Percentiles rank a stretch among this genome's conserved stretches.
Evolutionary conservation across 2,888 invertebrate species (phyloP).

Genomic region (Caenorhabditis uteleia): DNA sequence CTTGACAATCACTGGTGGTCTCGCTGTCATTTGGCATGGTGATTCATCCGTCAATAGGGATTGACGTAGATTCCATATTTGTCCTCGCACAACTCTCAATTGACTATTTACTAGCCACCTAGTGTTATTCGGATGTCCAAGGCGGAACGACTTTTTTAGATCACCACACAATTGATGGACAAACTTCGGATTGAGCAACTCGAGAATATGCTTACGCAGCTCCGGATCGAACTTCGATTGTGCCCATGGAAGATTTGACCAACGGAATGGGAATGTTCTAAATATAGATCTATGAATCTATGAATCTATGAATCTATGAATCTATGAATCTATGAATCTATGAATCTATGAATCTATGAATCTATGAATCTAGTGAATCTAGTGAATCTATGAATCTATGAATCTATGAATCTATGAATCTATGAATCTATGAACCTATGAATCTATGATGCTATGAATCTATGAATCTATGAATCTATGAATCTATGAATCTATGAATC

Average conservation of each 20-base stretch:
- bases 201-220: constrained; percentile 46
- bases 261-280: constrained; percentile 60
- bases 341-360: too few species aligned
- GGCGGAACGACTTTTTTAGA: constrained; percentile 78
- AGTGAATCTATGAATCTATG: too few species aligned
- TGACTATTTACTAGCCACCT: constrained; percentile 54
- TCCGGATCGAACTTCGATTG: constrained; percentile 50
- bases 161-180: constrained; percentile 56
- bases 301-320: too few species aligned
- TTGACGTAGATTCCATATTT: constrained; percentile 58
- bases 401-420: too few species aligned
- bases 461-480: too few species aligned
- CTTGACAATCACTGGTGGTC: constrained; percentile 50
- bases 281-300: too few species aligned
- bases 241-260: constrained; percentile 60
- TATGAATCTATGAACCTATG: too few species aligned
- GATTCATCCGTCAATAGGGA: constrained; percentile 49
- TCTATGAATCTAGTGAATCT: too few species aligned
- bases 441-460: too few species aligned
- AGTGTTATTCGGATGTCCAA: constrained; percentile 45
- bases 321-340: too few species aligned
- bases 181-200: constrained; percentile 53
- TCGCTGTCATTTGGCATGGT: constrained; percentile 52
- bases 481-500: too few species aligned
- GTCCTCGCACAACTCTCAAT: constrained; percentile 61